Base-by-base conservation (phyloP, 2,113 vertebrate species). In the Odocoileus virginianus region DNA sequence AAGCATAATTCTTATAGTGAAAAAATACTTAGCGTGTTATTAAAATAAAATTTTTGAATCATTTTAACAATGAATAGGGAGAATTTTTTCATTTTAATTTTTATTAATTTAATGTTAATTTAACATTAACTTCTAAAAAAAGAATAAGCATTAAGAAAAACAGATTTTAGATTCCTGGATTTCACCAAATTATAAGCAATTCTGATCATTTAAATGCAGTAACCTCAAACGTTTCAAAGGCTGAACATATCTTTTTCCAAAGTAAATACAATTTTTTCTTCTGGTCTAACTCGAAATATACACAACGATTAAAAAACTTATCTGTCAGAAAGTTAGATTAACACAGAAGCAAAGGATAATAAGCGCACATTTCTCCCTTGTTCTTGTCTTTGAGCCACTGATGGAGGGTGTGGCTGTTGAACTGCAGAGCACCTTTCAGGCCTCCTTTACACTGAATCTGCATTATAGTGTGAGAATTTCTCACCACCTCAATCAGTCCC, bases 351-450 rank as follows among this genome's bases (percentile, higher is more conserved):
- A 55, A 91, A 21, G 8, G 87, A 27, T 83, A 85, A 58, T 55
- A 87, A 90, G 98, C 99, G 99, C 98, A 99, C 99, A 99, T 99
- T 98, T 99, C 99, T 95, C 99, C 99, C 98, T 99, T 99, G 99
- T 99, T 99, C 98, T 99, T 99, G 99, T 99, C 99, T 98, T 99
- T 99, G 95, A 99, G 99, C 99, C 99, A 99, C 98, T 99, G 99
- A 90, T 99, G 99, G 95, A 99, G 98, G 0, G 99, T 99, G 97
- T 99, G 99, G 92, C 99, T 99, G 98, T 99, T 99, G 98, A 99
- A 99, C 98, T 99, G 99, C 98, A 99, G 97, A 0, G 99, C 99
- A 33, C 99, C 99, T 98, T 99, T 99, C 50, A 99, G 98, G 93
- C 99, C 99, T 60, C 99, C 99, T 99, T 99, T 99, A 95, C 99